Conservation (phyloP, 2,113 vertebrate species). For the Charadrius vociferus region DNA sequence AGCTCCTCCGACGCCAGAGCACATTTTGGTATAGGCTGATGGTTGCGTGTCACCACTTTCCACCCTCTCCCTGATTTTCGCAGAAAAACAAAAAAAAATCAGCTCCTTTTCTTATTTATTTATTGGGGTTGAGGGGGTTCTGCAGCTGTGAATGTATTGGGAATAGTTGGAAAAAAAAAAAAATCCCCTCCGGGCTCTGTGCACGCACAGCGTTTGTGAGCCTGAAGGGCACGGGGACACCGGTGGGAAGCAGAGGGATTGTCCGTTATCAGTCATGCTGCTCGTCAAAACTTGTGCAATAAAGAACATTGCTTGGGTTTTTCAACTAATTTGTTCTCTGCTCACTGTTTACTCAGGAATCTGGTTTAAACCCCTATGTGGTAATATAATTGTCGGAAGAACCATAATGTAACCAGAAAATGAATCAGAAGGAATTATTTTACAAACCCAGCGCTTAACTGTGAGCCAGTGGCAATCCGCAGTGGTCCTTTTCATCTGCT, state of each 20-base stretch:
- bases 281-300: not conserved
- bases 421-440: slow-evolving; percentile 53
- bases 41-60: not conserved
- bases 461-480: slow-evolving; percentile 26
- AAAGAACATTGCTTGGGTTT: not conserved
- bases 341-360: slow-evolving; percentile 34
- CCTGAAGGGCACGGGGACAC: rapidly evolving
- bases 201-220: not conserved
- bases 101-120: not conserved
- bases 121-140: not conserved
- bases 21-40: not conserved
- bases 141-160: not conserved
- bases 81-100: not conserved
- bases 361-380: not conserved
- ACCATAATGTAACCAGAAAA: slow-evolving; percentile 56
- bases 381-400: slow-evolving; percentile 60
- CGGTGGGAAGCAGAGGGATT: not conserved
- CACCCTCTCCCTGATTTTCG: rapidly evolving
- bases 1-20: not conserved
- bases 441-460: slow-evolving; percentile 57
- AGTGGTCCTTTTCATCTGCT: slow-evolving; percentile 54
- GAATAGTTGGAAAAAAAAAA: not conserved
- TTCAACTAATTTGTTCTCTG: slow-evolving; percentile 3
- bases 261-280: not conserved
- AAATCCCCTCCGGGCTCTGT: not conserved